Percentiles rank a stretch among this genome's conserved stretches.
These are phyloP conservation scores for Oncorhynchus mykiss DNA, from an alignment of 2,113 vertebrate genomes.

Conservation along the genomic window DNA sequence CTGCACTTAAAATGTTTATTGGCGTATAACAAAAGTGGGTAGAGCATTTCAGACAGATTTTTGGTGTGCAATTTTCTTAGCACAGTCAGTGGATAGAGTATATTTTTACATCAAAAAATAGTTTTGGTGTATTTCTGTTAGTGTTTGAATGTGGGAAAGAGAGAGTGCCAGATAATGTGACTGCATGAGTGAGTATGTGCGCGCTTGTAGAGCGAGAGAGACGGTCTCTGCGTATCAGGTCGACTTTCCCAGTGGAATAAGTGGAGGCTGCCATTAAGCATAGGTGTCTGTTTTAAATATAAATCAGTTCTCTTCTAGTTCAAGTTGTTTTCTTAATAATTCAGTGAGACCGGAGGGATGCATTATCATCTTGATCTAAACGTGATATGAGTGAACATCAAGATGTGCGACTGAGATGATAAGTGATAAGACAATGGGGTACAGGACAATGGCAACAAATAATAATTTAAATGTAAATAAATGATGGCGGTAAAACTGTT, in stretches of 20 bases:
- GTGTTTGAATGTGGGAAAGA: neutral
- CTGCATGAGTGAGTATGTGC: conserved; percentile 9
- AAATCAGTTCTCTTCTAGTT: conserved; percentile 66
- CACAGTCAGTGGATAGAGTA: no score
- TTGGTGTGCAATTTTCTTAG: no score
- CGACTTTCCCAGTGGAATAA: conserved; percentile 45
- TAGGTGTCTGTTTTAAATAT: conserved; percentile 77
- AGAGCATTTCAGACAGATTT: no score
- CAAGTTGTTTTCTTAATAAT: conserved; percentile 77
- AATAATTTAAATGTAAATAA: conserved; percentile 74
- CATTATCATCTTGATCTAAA: conserved; percentile 77
- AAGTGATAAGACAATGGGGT: conserved; percentile 78
- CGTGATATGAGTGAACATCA: conserved; percentile 71
- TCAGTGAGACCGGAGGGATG: conserved; percentile 53
- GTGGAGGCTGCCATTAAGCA: conserved; percentile 68
- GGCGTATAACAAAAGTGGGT: no score
- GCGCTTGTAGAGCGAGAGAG: conserved; percentile 21
- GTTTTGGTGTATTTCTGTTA: no score
- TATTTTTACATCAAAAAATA: no score
- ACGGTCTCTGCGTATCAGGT: conserved; percentile 15
- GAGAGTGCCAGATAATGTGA: neutral
- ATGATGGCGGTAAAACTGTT: conserved; percentile 72
- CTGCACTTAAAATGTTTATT: no score
- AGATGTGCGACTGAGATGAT: conserved; percentile 60
- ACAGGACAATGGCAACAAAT: conserved; percentile 71